Evolutionary conservation across 2,888 invertebrate species (phyloP).

Genomic region (Euzophera pinguis): DNA sequence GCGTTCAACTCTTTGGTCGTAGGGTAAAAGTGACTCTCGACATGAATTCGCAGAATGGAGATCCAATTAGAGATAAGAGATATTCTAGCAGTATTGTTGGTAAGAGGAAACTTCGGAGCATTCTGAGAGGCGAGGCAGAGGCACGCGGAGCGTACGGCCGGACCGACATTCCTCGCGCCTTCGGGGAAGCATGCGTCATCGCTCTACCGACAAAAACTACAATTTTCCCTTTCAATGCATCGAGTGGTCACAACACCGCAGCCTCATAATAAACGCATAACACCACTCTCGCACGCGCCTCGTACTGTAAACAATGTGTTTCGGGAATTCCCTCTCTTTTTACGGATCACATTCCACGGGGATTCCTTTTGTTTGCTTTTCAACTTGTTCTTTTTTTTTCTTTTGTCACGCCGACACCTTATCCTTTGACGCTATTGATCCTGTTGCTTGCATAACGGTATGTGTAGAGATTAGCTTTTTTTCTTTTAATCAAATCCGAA

Average conservation of each 20-base stretch:
- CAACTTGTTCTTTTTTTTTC: slow-evolving; percentile 57
- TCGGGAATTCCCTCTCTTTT: slow-evolving; percentile 75
- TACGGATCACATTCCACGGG: slow-evolving; percentile 74
- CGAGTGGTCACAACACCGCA: slow-evolving; percentile 36
- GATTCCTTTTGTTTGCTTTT: slow-evolving; percentile 77
- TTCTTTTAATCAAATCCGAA: slow-evolving; percentile 16
- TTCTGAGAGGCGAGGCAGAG: background rate
- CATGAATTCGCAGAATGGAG: background rate
- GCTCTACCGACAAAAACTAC: slow-evolving; percentile 60
- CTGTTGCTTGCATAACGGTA: slow-evolving; percentile 57
- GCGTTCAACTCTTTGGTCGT: background rate
- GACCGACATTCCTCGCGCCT: slow-evolving; percentile 52
- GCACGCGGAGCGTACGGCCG: background rate
- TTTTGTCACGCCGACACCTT: slow-evolving; percentile 46
- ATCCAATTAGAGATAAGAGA: background rate
- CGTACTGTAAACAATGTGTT: slow-evolving; percentile 73
- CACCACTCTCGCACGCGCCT: slow-evolving; percentile 48
- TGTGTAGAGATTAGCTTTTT: slow-evolving; percentile 36
- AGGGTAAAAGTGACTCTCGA: background rate
- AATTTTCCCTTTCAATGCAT: slow-evolving; percentile 76
- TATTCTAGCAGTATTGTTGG: background rate
- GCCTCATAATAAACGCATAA: slow-evolving; percentile 63
- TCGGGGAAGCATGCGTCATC: slow-evolving; percentile 68
- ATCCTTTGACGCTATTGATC: slow-evolving; percentile 51
- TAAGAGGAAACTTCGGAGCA: slow-evolving; percentile 33